Evolutionary conservation across 2,888 invertebrate genomes (phyloP).

Genomic region (Choreutis nemorana): DNA sequence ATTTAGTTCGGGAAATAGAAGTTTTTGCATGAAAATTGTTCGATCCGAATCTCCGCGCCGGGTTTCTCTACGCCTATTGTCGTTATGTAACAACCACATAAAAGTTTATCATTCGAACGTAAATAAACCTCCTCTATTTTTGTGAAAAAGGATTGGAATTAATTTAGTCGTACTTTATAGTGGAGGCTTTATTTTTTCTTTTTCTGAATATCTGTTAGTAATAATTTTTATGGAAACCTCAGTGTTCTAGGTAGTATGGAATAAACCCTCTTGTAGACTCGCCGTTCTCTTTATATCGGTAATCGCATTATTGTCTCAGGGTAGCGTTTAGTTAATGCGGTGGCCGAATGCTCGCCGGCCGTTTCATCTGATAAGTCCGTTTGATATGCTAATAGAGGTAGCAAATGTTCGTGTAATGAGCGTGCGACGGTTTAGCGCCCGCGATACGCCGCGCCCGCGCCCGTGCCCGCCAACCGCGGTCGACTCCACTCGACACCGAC

Average conservation of each 20-base stretch:
- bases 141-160: too few species aligned
- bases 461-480: slow-evolving; percentile 15
- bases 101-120: slow-evolving; percentile 51
- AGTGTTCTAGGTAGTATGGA: slow-evolving; percentile 8
- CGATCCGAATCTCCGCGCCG: slow-evolving; percentile 49
- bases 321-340: slow-evolving; percentile 18
- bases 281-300: slow-evolving; percentile 35
- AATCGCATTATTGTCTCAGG: slow-evolving; percentile 52
- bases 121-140: too few species aligned
- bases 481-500: too few species aligned
- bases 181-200: too few species aligned
- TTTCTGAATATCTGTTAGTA: too few species aligned
- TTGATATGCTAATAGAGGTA: slow-evolving; percentile 56
- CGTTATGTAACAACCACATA: slow-evolving; percentile 48
- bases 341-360: slow-evolving; percentile 22
- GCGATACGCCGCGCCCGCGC: slow-evolving; percentile 19
- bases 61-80: slow-evolving; percentile 47
- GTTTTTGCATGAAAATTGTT: slow-evolving; percentile 66
- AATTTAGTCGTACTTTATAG: slow-evolving; percentile 1
- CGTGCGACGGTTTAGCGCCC: slow-evolving; percentile 41
- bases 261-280: too few species aligned
- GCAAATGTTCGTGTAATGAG: slow-evolving; percentile 54
- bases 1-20: slow-evolving; percentile 64
- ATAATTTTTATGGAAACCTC: background rate
- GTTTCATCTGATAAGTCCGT: slow-evolving; percentile 52